Conservation (phyloP, 2,113 vertebrate species). For the Pelvicachromis taeniatus region DNA sequence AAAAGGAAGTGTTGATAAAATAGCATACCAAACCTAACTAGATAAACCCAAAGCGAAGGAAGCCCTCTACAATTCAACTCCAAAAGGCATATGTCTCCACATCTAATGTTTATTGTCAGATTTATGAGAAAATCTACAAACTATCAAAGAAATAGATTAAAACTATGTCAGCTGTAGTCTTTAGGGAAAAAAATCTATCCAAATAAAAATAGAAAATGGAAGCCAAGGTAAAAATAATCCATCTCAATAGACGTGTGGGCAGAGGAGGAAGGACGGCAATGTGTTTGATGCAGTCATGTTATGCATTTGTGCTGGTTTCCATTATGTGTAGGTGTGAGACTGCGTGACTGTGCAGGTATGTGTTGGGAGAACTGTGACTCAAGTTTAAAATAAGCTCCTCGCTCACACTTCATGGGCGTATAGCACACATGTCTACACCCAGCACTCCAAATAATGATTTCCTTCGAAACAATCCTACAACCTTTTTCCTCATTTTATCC, state of each 20-base stretch:
- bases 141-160: slow-evolving; percentile 24
- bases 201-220: slow-evolving; percentile 49
- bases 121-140: slow-evolving; percentile 45
- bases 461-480: background rate
- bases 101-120: slow-evolving; percentile 51
- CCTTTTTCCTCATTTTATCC: background rate
- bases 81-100: slow-evolving; percentile 77
- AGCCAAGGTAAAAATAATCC: slow-evolving; percentile 31
- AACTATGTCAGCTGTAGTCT: slow-evolving; percentile 38
- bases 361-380: background rate
- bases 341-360: background rate
- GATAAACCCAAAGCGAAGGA: slow-evolving; percentile 69
- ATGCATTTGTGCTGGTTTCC: background rate
- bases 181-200: slow-evolving; percentile 28
- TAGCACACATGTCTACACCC: background rate
- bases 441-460: background rate
- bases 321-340: background rate
- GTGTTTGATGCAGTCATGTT: background rate
- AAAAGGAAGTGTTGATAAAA: slow-evolving; percentile 50
- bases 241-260: background rate
- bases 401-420: background rate
- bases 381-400: background rate
- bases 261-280: slow-evolving; percentile 20
- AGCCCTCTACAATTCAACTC: slow-evolving; percentile 71
- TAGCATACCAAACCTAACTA: slow-evolving; percentile 76